Percentiles rank a stretch among this genome's conserved stretches.
These are phyloP conservation scores for Oreohelix idahoensis DNA, from an alignment of 1,140 invertebrate species.

Conservation along the genomic window DNA sequence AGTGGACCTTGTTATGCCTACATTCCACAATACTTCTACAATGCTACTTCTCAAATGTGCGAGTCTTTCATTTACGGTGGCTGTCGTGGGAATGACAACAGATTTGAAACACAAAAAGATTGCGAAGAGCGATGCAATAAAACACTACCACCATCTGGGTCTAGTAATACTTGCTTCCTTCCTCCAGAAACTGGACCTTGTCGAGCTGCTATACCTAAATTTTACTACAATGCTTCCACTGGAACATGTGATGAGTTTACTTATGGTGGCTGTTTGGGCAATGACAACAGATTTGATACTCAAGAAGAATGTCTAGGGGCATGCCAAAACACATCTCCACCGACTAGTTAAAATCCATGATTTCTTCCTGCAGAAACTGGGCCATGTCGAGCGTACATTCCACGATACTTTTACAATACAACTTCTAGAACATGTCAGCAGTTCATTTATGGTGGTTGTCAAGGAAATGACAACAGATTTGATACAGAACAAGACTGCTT, in stretches of 20 bases:
- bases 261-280: slow-evolving; percentile 92
- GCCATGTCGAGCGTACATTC: not conserved
- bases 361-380: not conserved
- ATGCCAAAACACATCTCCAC: not conserved
- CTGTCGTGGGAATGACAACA: not conserved
- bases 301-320: slow-evolving; percentile 75
- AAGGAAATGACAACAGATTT: slow-evolving; percentile 56
- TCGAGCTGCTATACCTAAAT: no score
- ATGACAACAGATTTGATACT: slow-evolving; percentile 82
- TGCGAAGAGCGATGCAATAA: not conserved
- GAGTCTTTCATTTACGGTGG: not conserved
- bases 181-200: not conserved
- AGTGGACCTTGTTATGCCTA: no score
- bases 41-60: not conserved
- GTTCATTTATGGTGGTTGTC: slow-evolving; percentile 56
- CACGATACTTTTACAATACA: slow-evolving; percentile 47
- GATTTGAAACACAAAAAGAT: no score
- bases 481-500: slow-evolving; percentile 31
- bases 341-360: not conserved
- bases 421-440: slow-evolving; percentile 40
- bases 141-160: not conserved
- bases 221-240: slow-evolving; percentile 50
- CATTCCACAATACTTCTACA: no score
- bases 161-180: not conserved
- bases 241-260: slow-evolving; percentile 91